Base-by-base conservation (phyloP, 2,797 vertebrate species). In the Ara ararauna region DNA sequence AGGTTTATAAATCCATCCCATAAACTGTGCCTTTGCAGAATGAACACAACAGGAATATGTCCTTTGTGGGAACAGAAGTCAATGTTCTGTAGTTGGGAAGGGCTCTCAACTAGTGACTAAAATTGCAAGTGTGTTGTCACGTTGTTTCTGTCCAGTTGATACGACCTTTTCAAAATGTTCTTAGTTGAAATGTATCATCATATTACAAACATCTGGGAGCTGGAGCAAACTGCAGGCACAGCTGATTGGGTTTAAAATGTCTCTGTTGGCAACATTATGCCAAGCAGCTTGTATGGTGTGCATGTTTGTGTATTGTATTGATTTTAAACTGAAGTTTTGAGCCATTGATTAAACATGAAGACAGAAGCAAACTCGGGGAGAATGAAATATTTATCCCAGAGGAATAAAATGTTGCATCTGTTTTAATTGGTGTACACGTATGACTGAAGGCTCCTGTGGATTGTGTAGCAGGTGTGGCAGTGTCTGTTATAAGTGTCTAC, bases 401-500 rank as follows among this genome's bases (percentile, higher is more conserved):
- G 14, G 67, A 76, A 62, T 91, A 26, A 36, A 56, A 27, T 36
- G 20, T 36, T 65, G 22, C n/a, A 32, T 64, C 51, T 77, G 42
- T 16, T 87, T 72, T 73, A 62, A n/a, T 3, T 66, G 74, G 30
- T 6, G 1, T 24, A 5, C 1, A 1, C 6, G 10, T 64, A 1
- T 38, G 78, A 51, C 23, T 54, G 61, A 68, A 64, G 34, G 50
- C 36, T 84, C 67, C 86, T 36, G 73, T 64, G 73, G 60, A 8
- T 13, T 27, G 44, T n/a, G 17, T n/a, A 36, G 87, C 10, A 2
- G 0, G 0, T 2, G 51, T 4, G 27, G 47, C 10, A 36, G 26
- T 68, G 48, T 61, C 61, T 74, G 2, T 24, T 48, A 2, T 13
- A 47, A 36, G 29, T 62, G 48, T 58, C 64, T 72, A 2, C 64